These are phyloP conservation scores for Blennius ocellaris DNA, from an alignment of 2,113 vertebrate genomes.

Conservation along the genomic window DNA sequence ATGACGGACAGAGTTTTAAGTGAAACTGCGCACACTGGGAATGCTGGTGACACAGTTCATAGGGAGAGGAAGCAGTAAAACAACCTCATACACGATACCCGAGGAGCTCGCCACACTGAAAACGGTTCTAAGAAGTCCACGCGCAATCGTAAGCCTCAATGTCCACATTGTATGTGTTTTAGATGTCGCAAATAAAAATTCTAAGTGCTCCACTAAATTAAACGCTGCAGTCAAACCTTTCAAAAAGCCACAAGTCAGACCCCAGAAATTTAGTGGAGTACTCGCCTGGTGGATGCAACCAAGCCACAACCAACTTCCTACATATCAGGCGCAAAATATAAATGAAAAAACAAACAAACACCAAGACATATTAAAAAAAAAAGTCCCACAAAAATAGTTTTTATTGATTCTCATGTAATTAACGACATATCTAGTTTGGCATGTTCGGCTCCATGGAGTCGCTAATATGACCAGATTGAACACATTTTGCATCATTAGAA, in stretches of 20 bases:
- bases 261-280: neutral
- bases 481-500: neutral
- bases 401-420: neutral
- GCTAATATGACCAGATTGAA: neutral
- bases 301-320: neutral
- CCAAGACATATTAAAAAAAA: too few relatives aligned
- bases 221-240: neutral
- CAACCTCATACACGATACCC: neutral
- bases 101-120: too few relatives aligned
- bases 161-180: neutral
- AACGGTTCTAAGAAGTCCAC: too few relatives aligned
- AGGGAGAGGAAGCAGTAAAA: neutral
- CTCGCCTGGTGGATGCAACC: neutral
- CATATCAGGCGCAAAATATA: too few relatives aligned
- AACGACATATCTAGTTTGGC: neutral
- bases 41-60: conserved; percentile 14
- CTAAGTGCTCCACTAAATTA: neutral
- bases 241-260: conserved; percentile 9
- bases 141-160: too few relatives aligned
- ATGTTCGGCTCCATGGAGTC: neutral
- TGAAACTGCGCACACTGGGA: conserved; percentile 11
- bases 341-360: too few relatives aligned
- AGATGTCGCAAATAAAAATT: neutral
- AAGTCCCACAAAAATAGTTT: too few relatives aligned
- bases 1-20: conserved; percentile 32